Evolutionary conservation across 2,888 invertebrate genomes (phyloP).

Genomic region (Philereme vetulata): DNA sequence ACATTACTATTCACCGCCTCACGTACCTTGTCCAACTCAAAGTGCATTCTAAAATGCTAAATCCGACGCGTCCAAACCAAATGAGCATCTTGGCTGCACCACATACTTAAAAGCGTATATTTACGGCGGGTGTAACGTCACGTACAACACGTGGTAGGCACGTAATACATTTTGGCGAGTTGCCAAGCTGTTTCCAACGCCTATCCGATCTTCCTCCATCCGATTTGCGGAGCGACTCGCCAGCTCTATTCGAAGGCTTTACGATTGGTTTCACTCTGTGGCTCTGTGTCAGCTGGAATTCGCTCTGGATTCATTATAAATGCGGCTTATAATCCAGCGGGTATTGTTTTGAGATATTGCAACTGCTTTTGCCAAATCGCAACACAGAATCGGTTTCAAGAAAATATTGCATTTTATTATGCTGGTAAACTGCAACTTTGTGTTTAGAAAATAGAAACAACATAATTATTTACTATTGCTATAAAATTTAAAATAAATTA

Average conservation of each 20-base stretch:
- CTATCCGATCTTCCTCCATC: conserved; percentile 53
- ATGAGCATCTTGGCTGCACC: conserved; percentile 33
- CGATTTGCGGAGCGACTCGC: conserved; percentile 48
- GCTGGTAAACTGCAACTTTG: too few species aligned
- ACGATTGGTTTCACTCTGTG: conserved; percentile 54
- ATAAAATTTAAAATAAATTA: too few species aligned
- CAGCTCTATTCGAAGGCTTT: conserved; percentile 44
- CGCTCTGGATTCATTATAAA: conserved; percentile 35
- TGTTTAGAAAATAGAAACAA: too few species aligned
- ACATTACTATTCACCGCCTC: too few species aligned
- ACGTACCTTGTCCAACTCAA: not conserved
- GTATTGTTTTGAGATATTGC: conserved; percentile 28
- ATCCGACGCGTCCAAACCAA: conserved; percentile 21
- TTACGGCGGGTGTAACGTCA: conserved; percentile 44
- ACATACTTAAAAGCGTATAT: conserved; percentile 40
- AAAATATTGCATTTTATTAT: not conserved
- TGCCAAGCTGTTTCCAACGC: conserved; percentile 48
- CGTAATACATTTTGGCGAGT: conserved; percentile 53
- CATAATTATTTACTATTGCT: too few species aligned
- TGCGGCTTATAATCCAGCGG: conserved; percentile 22
- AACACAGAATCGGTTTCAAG: not conserved
- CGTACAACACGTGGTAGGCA: conserved; percentile 45
- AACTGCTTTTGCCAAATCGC: conserved; percentile 7
- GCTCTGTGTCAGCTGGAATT: conserved; percentile 44
- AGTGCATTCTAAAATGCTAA: conserved; percentile 25